Evolutionary conservation across 2,888 invertebrate species (phyloP).

Genomic region (Lasioglossum marginatum): DNA sequence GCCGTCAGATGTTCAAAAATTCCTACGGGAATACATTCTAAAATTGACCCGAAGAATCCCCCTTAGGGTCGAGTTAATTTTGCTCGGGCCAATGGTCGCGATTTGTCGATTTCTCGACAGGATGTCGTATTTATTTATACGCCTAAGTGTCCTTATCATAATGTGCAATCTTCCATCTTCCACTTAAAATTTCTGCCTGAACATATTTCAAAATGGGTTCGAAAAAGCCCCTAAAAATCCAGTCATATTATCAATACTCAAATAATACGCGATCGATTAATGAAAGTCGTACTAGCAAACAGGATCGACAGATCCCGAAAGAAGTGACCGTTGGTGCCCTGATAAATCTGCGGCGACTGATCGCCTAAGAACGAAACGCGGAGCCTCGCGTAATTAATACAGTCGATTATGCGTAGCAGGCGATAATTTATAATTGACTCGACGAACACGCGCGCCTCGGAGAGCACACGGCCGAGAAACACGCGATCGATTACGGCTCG

Average conservation of each 20-base stretch:
- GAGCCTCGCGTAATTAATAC: constrained; percentile 54
- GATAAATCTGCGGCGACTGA: constrained; percentile 5
- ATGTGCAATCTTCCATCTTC: no score
- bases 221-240: not conserved
- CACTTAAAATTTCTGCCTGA: no score
- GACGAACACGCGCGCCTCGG: constrained; percentile 33
- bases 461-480: constrained; percentile 30
- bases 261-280: not conserved
- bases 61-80: no score
- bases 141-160: no score
- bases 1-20: no score
- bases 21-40: no score
- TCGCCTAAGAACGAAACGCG: constrained; percentile 9
- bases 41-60: no score
- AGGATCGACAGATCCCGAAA: not conserved
- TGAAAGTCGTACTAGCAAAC: not conserved
- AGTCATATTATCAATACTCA: not conserved
- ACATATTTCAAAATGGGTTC: no score
- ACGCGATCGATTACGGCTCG: constrained; percentile 59
- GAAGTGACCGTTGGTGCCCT: not conserved
- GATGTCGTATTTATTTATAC: no score
- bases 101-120: no score
- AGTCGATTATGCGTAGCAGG: constrained; percentile 53
- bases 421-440: constrained; percentile 64
- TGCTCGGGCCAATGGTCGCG: no score